These are phyloP conservation scores for Eupelmus urozonus DNA, from an alignment of 2,888 invertebrate species.

Conservation along the genomic window DNA sequence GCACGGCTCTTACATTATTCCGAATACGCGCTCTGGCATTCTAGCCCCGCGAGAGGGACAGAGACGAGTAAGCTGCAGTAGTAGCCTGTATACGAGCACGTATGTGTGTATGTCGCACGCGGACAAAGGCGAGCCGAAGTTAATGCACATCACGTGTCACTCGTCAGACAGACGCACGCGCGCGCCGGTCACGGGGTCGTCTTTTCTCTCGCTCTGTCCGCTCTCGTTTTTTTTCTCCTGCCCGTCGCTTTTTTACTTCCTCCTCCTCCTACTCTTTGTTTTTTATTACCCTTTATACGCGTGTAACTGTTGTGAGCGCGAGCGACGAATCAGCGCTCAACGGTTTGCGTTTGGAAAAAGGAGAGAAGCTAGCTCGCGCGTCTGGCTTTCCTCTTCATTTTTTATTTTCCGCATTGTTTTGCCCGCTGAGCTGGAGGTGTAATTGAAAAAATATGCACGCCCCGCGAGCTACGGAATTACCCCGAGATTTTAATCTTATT, in stretches of 20 bases:
- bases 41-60: constrained; percentile 7
- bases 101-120: too few species aligned
- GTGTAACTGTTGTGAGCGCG: not conserved
- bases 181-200: constrained; percentile 36
- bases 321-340: not conserved
- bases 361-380: too few species aligned
- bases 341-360: not conserved
- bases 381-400: not conserved
- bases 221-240: not conserved
- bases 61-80: not conserved
- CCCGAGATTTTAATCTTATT: too few species aligned
- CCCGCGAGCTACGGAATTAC: too few species aligned
- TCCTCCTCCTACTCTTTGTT: not conserved
- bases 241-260: not conserved
- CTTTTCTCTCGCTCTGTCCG: constrained; percentile 26
- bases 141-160: constrained; percentile 52
- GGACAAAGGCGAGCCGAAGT: constrained; percentile 38
- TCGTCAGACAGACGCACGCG: constrained; percentile 27
- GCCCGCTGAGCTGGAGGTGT: too few species aligned
- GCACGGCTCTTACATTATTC: constrained; percentile 49
- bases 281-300: not conserved
- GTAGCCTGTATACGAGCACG: constrained; percentile 12
- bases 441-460: too few species aligned
- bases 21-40: constrained; percentile 9
- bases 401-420: constrained; percentile 3